These are phyloP conservation scores for Entomobrya multifasciata DNA, from an alignment of 2,888 invertebrate genomes.

Conservation along the genomic window DNA sequence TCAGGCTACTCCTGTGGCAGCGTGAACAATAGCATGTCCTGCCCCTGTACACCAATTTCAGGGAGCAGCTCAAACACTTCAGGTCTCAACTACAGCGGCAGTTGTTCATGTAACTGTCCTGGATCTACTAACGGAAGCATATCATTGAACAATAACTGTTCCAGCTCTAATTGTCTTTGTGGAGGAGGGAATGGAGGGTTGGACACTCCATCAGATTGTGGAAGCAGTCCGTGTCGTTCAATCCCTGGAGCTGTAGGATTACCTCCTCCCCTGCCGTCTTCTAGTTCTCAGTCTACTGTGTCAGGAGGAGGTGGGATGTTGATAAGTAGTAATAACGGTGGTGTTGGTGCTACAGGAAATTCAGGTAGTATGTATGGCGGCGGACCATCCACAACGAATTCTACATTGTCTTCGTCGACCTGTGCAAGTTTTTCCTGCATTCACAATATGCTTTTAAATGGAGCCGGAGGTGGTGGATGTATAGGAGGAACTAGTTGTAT, in stretches of 20 bases:
- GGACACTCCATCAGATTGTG: slow-evolving; percentile 65
- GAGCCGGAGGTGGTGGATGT: slow-evolving; percentile 33
- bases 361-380: slow-evolving; percentile 37
- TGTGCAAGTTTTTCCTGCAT: slow-evolving; percentile 65
- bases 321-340: slow-evolving; percentile 36
- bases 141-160: slow-evolving; percentile 65
- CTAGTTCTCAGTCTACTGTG: slow-evolving; percentile 4
- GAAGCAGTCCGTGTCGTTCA: slow-evolving; percentile 64
- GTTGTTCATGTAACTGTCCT: slow-evolving; percentile 63
- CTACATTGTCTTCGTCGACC: slow-evolving; percentile 21
- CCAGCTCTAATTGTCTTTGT: slow-evolving; percentile 57
- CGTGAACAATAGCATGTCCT: slow-evolving; percentile 46
- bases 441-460: slow-evolving; percentile 58
- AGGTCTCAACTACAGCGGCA: slow-evolving; percentile 63
- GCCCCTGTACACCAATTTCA: slow-evolving; percentile 64
- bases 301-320: slow-evolving; percentile 25
- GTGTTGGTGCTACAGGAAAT: slow-evolving; percentile 22
- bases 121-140: slow-evolving; percentile 65
- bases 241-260: slow-evolving; percentile 50
- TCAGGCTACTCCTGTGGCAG: slow-evolving; percentile 61
- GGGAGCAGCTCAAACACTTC: slow-evolving; percentile 60
- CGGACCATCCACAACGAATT: slow-evolving; percentile 33
- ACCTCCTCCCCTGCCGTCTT: slow-evolving; percentile 39
- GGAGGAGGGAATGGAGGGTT: slow-evolving; percentile 57
- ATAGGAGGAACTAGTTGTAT: slow-evolving; percentile 55